phyloP scores from a whole-genome alignment of 2,797 vertebrate genomes.

The Mus caroli region DNA sequence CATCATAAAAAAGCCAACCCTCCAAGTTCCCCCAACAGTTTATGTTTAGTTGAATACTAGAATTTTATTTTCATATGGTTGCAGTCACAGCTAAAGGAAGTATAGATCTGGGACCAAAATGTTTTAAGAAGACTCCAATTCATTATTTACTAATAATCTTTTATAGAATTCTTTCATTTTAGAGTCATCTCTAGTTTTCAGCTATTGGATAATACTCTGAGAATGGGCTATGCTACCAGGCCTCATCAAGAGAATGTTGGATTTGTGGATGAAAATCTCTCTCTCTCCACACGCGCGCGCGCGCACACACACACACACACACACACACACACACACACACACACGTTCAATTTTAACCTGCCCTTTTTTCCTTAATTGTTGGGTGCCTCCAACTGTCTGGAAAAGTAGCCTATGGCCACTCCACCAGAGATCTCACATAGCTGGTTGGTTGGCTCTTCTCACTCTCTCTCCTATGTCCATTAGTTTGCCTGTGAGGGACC shows the following conservation, averaged over 20 bases:
- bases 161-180: slow-evolving; percentile 27
- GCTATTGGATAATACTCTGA: neutral
- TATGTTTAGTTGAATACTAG: slow-evolving; percentile 39
- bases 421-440: neutral
- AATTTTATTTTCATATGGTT: neutral
- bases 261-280: neutral
- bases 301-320: no score
- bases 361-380: neutral
- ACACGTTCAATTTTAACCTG: no score
- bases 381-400: neutral
- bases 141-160: neutral
- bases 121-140: neutral
- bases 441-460: neutral
- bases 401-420: neutral
- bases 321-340: no score
- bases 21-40: neutral
- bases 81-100: neutral
- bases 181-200: slow-evolving; percentile 29
- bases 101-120: neutral
- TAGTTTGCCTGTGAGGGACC: neutral
- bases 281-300: no score
- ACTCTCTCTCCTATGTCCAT: neutral
- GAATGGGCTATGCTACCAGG: neutral
- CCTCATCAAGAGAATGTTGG: no score
- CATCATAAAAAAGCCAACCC: neutral